Percentiles rank a stretch among this genome's conserved stretches.
Conservation (phyloP, 2,888 invertebrate species). For the Caenorhabditis angaria region DNA sequence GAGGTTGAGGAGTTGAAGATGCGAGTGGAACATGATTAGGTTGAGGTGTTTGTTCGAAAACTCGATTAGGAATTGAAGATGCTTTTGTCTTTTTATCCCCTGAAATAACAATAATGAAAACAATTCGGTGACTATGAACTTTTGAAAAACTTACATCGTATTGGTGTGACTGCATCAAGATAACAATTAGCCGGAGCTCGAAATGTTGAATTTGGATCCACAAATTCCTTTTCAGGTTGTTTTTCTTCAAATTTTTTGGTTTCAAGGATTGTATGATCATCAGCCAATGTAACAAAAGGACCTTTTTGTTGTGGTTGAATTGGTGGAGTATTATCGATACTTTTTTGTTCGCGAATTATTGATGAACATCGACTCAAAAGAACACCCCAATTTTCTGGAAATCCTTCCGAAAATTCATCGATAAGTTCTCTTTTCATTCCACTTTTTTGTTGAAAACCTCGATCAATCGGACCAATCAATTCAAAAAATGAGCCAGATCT, state of each 20-base stretch:
- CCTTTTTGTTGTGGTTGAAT: background rate
- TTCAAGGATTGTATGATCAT: background rate
- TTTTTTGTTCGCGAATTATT: no score
- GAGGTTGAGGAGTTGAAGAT: background rate
- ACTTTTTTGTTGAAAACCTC: slow-evolving; percentile 23
- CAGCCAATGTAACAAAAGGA: background rate
- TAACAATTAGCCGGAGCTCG: background rate
- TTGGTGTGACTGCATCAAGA: background rate
- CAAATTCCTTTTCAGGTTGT: background rate
- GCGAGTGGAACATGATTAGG: background rate
- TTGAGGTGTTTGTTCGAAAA: background rate
- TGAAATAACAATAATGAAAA: background rate
- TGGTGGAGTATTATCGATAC: background rate
- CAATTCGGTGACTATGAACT: no score
- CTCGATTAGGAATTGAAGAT: background rate
- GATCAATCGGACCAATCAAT: slow-evolving; percentile 32
- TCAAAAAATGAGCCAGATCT: slow-evolving; percentile 32
- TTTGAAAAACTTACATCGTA: background rate
- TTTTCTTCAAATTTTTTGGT: background rate
- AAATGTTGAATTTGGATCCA: background rate
- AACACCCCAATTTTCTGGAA: slow-evolving; percentile 31
- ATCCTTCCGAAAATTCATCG: slow-evolving; percentile 28
- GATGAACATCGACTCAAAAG: slow-evolving; percentile 16
- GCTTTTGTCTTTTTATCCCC: background rate
- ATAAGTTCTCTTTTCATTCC: slow-evolving; percentile 29